Base-by-base conservation (phyloP, 2,797 vertebrate genomes). In the Sandelia bainsii region DNA sequence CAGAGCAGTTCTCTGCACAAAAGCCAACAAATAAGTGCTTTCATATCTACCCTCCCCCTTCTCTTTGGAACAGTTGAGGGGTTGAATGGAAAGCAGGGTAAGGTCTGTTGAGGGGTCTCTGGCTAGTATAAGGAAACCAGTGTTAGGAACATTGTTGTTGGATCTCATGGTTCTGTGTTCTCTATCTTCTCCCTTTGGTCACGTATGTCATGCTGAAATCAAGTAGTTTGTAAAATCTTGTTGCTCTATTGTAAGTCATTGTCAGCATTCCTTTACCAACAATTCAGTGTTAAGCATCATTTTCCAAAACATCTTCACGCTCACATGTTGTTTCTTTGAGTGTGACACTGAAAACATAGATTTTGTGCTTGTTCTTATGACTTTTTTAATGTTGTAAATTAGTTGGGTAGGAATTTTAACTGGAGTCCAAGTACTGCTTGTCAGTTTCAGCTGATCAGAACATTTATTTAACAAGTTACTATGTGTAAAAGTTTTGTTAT, bases 21-120 rank as follows among this genome's bases (percentile, higher is more conserved):
- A 88, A 82, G 80, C 80, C 84, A 87, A 93, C 93, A 93, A 93
- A 93, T 89, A 85, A 91, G 87, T 17, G 89, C 91, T 90, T 93
- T 93, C 92, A 92, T 93, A 89, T 92, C 85, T 87, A 49, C 81
- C 81, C 77, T 84, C 84, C 86, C 87, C 89, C 79, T 78, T 69
- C 75, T 81, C 80, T 84, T 72, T 76, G 72, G 90, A 83, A 91
- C 82, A 83, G 81, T 91, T 75, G 76, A 83, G 75, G 82, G 68
- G 69, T 61, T 87, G 87, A 90, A 89, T 90, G 82, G 78, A 84
- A 84, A 88, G 81, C 61, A 81, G 79, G 82, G 72, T 44, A 75
- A 29, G 10, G 69, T 63, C 65, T 27, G 70, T 27, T 37, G 63
- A 66, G 68, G 68, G 64, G 73, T 87, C 72, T 76, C 51, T 50